Conservation (phyloP, 2,113 vertebrate genomes). For the Oenanthe melanoleuca region DNA sequence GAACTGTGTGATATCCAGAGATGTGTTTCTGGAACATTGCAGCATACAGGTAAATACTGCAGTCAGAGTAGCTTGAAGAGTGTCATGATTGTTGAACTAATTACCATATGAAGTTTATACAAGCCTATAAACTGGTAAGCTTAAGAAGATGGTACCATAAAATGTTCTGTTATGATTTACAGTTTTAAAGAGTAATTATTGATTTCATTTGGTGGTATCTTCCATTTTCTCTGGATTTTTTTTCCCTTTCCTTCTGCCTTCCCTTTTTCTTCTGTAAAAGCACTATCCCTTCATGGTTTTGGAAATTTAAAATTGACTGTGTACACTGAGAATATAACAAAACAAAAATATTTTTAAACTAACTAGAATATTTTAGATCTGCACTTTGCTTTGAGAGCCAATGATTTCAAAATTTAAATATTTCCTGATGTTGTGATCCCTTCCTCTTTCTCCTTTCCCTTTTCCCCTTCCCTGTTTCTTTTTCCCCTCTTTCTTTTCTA, state of each 20-base stretch:
- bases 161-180: not conserved
- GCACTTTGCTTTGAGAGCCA: not conserved
- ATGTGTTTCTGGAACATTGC: not conserved
- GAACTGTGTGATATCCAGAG: not conserved
- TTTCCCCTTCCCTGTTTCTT: not conserved
- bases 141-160: not conserved
- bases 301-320: not conserved
- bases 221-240: not conserved
- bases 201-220: not conserved
- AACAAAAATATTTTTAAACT: not conserved
- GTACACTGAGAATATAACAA: not conserved
- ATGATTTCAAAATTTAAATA: not conserved
- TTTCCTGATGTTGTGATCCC: not conserved
- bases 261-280: not conserved
- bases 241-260: not conserved
- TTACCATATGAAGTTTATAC: not conserved
- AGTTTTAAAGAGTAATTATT: not conserved
- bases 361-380: not conserved
- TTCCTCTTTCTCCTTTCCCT: not conserved
- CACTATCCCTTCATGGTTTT: not conserved
- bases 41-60: not conserved
- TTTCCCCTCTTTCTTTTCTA: rapidly evolving
- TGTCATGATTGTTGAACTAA: not conserved
- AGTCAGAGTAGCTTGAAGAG: not conserved
- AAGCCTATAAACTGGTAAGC: not conserved